Evolutionary conservation across 2,797 vertebrate species (phyloP).

Genomic region (Neopelma chrysocephalum): DNA sequence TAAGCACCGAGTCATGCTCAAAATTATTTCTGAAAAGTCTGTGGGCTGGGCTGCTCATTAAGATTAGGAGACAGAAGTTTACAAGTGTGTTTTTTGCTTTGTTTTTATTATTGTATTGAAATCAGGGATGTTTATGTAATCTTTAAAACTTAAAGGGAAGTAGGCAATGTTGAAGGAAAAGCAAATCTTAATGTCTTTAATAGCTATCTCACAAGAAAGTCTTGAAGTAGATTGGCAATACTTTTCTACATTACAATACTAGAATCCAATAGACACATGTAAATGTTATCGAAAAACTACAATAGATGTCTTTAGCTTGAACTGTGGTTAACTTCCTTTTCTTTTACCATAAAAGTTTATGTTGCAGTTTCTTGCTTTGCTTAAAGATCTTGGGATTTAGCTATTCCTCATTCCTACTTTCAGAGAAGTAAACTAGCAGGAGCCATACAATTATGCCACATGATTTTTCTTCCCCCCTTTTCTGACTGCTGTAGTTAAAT

Average conservation of each 20-base stretch:
- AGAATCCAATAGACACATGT: background rate
- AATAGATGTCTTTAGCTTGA: background rate
- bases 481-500: background rate
- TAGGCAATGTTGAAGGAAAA: background rate
- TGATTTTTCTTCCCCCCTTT: fast-evolving
- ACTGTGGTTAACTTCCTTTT: background rate
- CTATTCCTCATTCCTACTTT: background rate
- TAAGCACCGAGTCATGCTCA: background rate
- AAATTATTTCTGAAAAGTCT: background rate
- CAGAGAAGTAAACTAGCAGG: background rate
- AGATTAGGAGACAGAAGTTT: background rate
- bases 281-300: background rate
- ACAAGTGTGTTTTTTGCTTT: background rate
- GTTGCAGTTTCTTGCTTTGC: background rate
- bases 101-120: background rate
- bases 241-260: background rate
- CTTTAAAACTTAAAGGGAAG: background rate
- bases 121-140: background rate
- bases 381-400: background rate
- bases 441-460: fast-evolving
- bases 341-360: background rate
- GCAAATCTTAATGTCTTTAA: background rate
- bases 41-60: background rate
- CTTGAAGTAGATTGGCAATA: background rate
- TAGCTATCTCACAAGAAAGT: background rate